Base-by-base conservation (phyloP, 2,888 invertebrate genomes). In the Leucophenga montana region DNA sequence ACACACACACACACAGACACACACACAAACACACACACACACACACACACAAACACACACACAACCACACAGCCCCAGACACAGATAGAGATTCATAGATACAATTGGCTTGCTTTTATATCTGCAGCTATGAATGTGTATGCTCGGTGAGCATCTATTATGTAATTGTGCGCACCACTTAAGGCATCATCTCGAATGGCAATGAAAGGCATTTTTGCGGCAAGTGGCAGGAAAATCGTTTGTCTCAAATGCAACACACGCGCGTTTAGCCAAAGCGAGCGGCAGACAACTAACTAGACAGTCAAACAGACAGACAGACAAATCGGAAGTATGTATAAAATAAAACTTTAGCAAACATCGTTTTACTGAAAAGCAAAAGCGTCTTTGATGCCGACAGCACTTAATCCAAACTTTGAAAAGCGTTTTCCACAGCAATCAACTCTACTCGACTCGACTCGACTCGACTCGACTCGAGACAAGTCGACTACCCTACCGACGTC, bases 101-200 rank as follows among this genome's bases (percentile, higher is more conserved):
- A 33, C 33, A 33, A 33, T 33, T 33, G 33, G 3, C 33, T 33
- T 11, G 11, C 8, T 1, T 39, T 39, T 39, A 8, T 39, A 50
- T n/a, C n/a, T n/a, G n/a, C n/a, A 50, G 16, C 5, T 50, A 16
- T 50, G 50, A 4, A n/a, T n/a, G n/a, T 16, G 18, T n/a, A 8
- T 16, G 50, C 50, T 16, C 16, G 13, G 18, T 18, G 50, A n/a
- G 50, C 50, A 18, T 50, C 50, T 50, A 50, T 50, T 50, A 50
- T 50, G 50, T 50, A 50, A 50, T 50, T 50, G 50, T 50, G 50
- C 18, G 50, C 50, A 50, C 50, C 50, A 50, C 50, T 50, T 50
- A 50, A 50, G 50, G 50, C 50, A 50, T 50, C 50, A 50, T n/a
- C 50, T 50, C 6, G 13, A 50, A 50, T 50, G 50, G 50, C 50